Evolutionary conservation across 2,888 invertebrate species (phyloP), one percentile per base, ranked within the genome.

Genomic region (Folsomia manolachei): DNA sequence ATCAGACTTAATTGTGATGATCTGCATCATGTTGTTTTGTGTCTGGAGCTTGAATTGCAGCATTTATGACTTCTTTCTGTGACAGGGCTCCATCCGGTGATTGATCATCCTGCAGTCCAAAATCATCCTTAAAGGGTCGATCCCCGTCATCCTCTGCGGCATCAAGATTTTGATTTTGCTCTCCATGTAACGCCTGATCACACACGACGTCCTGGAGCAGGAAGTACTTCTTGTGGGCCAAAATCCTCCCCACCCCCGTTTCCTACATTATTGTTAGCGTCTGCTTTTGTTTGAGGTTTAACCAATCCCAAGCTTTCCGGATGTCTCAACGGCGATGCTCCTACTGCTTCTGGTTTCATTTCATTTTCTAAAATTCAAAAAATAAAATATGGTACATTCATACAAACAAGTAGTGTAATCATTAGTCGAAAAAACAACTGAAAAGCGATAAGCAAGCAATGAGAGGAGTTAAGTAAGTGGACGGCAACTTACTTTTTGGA

Each of bases 81-180:
- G 72, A 69, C 21, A 79, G 64, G 9, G 72, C 75, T 11, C 80
- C 80, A 62, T 80, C 80, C 1, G 80, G 80, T 27, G 80, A 80
- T 53, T 80, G 79, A 62, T 80, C 80, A 71, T 79, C 78, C 70
- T 74, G 75, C 18, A 73, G 74, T 21, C 73, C 75, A 11, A 74
- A 52, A 52, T 79, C 79, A 53, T 80, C 79, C 65, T 79, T 78
- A 23, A 77, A 51, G 11, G 74, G 76, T 23, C 77, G 71, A 63
- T 79, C 78, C 4, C 76, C 75, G 27, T 79, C 78, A 52, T 80
- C 80, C 63, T 80, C 80, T 23, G 77, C 77, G 21, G 80, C 80
- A 63, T 80, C 80, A 2, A 80, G 63, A 61, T 80, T 80, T 23
- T 72, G 63, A 61, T 80, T 80, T 23, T 72, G 77, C n/a, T 71